Conservation (phyloP, 1,140 invertebrate species). For the Fopius arisanus region DNA sequence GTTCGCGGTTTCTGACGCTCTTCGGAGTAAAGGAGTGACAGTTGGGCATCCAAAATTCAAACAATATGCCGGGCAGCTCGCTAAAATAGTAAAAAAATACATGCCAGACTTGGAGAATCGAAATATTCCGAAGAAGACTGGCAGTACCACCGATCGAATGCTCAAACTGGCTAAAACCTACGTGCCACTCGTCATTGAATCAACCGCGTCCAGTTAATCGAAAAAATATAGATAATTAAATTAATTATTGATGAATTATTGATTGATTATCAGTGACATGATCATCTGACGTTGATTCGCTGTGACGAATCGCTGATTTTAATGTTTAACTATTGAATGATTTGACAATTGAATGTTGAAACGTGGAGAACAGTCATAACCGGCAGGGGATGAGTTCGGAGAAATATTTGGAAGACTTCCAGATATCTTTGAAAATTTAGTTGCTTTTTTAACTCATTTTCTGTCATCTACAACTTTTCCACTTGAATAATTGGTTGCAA, state of each 20-base stretch:
- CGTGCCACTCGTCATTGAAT: conserved; percentile 70
- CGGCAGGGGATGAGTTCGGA: not conserved
- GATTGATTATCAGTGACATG: conserved; percentile 1
- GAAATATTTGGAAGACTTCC: not conserved
- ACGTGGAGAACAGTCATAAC: not conserved
- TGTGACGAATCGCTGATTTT: not conserved
- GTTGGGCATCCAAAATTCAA: conserved; percentile 72
- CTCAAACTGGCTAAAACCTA: conserved; percentile 71
- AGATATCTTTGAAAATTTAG: too few relatives aligned
- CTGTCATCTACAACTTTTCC: not conserved
- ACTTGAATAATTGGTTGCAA: not conserved
- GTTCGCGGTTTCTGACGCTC: conserved; percentile 74
- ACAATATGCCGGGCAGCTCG: conserved; percentile 68
- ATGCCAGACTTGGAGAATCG: conserved; percentile 59
- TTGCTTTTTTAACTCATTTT: not conserved
- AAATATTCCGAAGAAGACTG: conserved; percentile 58
- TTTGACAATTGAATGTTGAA: not conserved
- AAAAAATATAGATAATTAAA: conserved; percentile 10
- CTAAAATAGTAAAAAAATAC: conserved; percentile 67
- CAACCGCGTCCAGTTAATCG: conserved; percentile 51
- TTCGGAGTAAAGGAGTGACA: conserved; percentile 70
- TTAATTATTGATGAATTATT: not conserved
- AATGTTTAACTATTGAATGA: not conserved
- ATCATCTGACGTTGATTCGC: conserved; percentile 1
- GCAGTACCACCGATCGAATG: conserved; percentile 67